phyloP scores from a whole-genome alignment of 2,888 invertebrate genomes.

The Calameuta filiformis region DNA sequence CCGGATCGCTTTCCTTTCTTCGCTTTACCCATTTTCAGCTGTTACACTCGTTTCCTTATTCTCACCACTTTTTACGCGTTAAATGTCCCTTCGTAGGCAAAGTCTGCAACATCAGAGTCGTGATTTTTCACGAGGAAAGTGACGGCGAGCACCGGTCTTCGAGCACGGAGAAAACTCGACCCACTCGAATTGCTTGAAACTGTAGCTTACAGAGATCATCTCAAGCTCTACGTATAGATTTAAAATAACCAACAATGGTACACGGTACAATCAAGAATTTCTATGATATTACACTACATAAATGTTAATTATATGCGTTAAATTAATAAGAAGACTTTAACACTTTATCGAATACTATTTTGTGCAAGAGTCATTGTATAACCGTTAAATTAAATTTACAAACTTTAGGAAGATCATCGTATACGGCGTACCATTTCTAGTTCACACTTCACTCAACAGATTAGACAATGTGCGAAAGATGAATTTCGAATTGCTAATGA shows the following conservation, averaged over 20 bases:
- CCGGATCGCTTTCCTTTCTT: constrained; percentile 85
- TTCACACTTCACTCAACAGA: background rate
- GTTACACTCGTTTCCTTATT: constrained; percentile 5
- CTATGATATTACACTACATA: background rate
- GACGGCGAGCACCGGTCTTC: constrained; percentile 17
- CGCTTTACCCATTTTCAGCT: constrained; percentile 76
- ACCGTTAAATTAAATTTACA: background rate
- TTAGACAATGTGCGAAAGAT: background rate
- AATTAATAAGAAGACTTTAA: background rate
- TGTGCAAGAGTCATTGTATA: background rate
- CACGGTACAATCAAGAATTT: background rate
- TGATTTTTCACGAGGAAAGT: constrained; percentile 1
- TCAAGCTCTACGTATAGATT: background rate
- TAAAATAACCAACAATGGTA: background rate
- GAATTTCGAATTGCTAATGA: background rate
- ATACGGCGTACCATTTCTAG: background rate
- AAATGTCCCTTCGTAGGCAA: constrained; percentile 24
- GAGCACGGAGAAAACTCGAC: background rate
- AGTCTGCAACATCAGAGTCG: constrained; percentile 37
- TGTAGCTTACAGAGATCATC: background rate
- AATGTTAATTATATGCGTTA: background rate
- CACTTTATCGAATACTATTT: background rate
- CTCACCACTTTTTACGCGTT: constrained; percentile 34
- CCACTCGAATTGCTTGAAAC: background rate
- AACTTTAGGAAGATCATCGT: background rate